Percentiles rank a stretch among this genome's conserved stretches.
phyloP scores from a whole-genome alignment of 2,888 invertebrate genomes.

The Eustalomyia histrio region DNA sequence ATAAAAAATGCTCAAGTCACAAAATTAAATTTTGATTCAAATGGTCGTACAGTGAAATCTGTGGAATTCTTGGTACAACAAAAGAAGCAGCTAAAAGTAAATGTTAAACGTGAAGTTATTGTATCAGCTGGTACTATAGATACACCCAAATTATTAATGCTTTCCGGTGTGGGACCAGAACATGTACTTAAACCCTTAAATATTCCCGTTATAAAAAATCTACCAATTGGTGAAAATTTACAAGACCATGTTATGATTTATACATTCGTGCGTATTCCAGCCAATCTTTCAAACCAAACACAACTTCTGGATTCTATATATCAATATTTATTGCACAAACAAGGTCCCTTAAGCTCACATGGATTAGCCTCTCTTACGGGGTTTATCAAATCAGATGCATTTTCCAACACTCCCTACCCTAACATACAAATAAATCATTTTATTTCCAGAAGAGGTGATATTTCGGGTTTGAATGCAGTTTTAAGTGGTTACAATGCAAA shows the following conservation, averaged over 20 bases:
- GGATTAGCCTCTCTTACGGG: constrained; percentile 79
- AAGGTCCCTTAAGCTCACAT: constrained; percentile 79
- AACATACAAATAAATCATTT: constrained; percentile 81
- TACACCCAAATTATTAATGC: constrained; percentile 72
- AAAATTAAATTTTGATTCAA: constrained; percentile 80
- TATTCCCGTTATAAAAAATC: constrained; percentile 68
- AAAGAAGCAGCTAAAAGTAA: constrained; percentile 64
- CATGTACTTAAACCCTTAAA: constrained; percentile 66
- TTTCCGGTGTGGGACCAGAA: constrained; percentile 72
- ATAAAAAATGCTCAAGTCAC: constrained; percentile 82
- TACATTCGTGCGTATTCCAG: constrained; percentile 71
- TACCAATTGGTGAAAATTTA: constrained; percentile 84
- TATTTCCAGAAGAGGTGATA: constrained; percentile 65
- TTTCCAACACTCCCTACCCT: constrained; percentile 80
- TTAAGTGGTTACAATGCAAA: constrained; percentile 62
- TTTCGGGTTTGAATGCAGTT: constrained; percentile 49
- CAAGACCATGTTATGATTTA: constrained; percentile 86
- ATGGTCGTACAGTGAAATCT: constrained; percentile 78
- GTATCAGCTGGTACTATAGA: constrained; percentile 72
- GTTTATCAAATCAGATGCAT: constrained; percentile 81
- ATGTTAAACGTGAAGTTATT: constrained; percentile 68
- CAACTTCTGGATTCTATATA: constrained; percentile 67
- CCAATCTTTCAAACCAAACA: constrained; percentile 66
- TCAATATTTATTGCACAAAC: constrained; percentile 80
- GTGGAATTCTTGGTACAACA: constrained; percentile 81